Percentiles rank a stretch among this genome's conserved stretches.
These are phyloP conservation scores for Lepidurus apus DNA, from an alignment of 1,140 invertebrate species.

Conservation along the genomic window DNA sequence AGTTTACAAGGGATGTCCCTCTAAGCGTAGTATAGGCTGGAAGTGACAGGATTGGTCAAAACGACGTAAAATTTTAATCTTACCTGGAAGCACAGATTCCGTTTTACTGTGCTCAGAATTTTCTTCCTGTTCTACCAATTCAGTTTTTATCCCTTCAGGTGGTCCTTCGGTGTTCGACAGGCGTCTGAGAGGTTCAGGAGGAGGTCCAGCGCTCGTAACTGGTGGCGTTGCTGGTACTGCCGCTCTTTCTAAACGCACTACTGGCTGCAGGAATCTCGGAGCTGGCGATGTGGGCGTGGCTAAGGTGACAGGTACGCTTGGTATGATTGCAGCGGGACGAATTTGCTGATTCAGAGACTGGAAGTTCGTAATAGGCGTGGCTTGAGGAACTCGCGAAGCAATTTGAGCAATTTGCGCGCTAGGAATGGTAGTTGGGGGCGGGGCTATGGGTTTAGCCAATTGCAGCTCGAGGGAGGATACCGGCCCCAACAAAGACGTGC, in stretches of 20 bases:
- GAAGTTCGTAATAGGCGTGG: conserved; percentile 41
- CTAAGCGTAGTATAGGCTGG: no score
- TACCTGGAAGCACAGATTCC: neutral
- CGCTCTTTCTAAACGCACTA: conserved; percentile 19
- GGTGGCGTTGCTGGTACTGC: neutral
- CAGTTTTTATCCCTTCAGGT: neutral
- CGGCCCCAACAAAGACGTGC: conserved; percentile 37
- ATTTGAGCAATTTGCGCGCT: conserved; percentile 41
- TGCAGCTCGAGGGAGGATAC: conserved; percentile 67
- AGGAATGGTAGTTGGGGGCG: conserved; percentile 50
- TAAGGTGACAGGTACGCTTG: neutral
- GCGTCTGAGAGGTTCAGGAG: neutral
- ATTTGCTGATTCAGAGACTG: neutral
- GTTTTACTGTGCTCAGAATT: neutral
- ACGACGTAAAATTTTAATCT: no score
- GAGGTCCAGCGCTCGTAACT: neutral
- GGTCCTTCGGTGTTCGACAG: neutral
- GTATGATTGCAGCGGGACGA: neutral
- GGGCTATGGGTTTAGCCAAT: conserved; percentile 61
- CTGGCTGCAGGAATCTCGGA: neutral
- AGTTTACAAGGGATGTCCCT: no score
- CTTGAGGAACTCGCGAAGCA: conserved; percentile 42
- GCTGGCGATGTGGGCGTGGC: conserved; percentile 18
- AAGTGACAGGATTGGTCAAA: no score
- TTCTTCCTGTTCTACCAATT: neutral